Percentiles rank a stretch among this genome's conserved stretches.
Conservation (phyloP, 1,140 invertebrate species). For the Megalonaias nervosa region DNA sequence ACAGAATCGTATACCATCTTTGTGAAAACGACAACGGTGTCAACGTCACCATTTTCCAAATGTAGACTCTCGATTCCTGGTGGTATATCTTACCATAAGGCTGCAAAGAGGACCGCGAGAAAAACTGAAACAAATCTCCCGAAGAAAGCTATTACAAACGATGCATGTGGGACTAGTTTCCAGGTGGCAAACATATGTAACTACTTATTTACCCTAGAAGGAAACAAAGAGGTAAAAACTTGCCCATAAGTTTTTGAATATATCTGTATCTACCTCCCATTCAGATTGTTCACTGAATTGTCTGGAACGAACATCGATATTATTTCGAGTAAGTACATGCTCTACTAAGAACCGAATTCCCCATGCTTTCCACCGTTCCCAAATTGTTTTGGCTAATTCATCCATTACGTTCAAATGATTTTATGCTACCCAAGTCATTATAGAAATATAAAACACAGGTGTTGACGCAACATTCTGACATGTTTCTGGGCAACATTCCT, state of each 20-base stretch:
- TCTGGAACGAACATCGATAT: constrained; percentile 1
- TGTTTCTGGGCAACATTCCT: background rate
- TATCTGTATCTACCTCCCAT: background rate
- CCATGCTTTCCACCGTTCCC: background rate
- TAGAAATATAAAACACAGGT: constrained; percentile 5
- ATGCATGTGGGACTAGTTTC: constrained; percentile 8
- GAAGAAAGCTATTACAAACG: constrained; percentile 9
- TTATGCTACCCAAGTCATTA: constrained; percentile 6
- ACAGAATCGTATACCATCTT: no score
- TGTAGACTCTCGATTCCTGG: no score
- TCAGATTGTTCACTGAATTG: constrained; percentile 20
- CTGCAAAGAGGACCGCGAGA: no score
- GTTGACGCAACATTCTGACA: constrained; percentile 8
- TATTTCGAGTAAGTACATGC: constrained; percentile 2
- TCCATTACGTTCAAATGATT: background rate
- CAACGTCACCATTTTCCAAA: no score
- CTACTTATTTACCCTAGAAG: background rate
- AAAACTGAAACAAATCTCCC: no score
- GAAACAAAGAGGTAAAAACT: constrained; percentile 30
- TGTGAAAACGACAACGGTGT: no score
- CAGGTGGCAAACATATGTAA: constrained; percentile 4
- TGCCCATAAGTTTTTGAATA: constrained; percentile 2
- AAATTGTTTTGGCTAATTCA: background rate
- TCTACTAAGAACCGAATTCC: constrained; percentile 16
- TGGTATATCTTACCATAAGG: no score